Conservation (phyloP, 2,888 invertebrate genomes). For the Dichetophora obliterata region DNA sequence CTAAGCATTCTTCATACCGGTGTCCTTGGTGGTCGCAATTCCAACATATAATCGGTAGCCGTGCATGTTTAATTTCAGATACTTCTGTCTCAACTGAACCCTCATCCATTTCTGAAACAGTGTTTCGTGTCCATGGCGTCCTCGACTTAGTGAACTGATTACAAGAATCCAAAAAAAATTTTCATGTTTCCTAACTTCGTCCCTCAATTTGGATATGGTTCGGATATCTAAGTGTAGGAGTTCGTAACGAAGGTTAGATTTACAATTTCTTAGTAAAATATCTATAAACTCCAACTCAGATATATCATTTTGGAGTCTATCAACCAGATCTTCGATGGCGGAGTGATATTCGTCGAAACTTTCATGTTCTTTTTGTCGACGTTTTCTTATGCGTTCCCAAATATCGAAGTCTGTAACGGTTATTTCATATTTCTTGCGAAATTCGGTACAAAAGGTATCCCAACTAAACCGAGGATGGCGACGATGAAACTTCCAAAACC, state of each 20-base stretch:
- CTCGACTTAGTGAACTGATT: background rate
- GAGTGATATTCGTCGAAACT: conserved; percentile 14
- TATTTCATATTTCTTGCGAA: conserved; percentile 12
- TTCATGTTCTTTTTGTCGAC: conserved; percentile 6
- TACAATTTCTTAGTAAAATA: conserved; percentile 1
- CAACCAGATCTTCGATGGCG: conserved; percentile 9
- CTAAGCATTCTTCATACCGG: background rate
- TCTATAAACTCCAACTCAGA: conserved; percentile 14
- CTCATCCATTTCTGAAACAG: background rate
- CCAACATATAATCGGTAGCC: background rate
- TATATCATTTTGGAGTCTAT: background rate
- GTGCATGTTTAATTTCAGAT: background rate
- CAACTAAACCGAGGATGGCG: background rate
- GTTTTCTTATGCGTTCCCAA: conserved; percentile 22
- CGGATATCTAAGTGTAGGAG: background rate
- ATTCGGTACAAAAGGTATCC: background rate
- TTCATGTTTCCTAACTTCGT: conserved; percentile 23
- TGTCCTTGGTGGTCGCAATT: background rate
- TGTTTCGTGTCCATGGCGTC: background rate
- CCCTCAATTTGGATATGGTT: background rate
- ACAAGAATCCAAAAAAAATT: conserved; percentile 1
- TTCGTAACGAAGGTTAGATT: background rate
- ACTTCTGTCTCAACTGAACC: background rate
- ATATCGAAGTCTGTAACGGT: conserved; percentile 5
- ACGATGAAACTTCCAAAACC: background rate